Conservation (phyloP, 2,113 vertebrate genomes). For the Lutjanus erythropterus region DNA sequence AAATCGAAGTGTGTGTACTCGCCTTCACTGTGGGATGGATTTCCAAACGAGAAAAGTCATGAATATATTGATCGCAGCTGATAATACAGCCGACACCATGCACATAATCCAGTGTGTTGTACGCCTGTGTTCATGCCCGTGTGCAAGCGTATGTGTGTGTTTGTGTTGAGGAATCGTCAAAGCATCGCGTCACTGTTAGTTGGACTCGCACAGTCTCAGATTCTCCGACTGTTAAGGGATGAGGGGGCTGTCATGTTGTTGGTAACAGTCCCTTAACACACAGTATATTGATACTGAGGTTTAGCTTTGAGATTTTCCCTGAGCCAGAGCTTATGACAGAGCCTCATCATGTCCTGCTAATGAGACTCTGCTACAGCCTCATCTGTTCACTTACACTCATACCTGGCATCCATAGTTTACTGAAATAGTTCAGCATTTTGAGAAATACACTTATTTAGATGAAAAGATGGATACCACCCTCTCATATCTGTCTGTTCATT, state of each 20-base stretch:
- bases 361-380: slow-evolving; percentile 33
- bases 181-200: slow-evolving; percentile 38
- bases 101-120: slow-evolving; percentile 60
- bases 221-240: slow-evolving; percentile 29
- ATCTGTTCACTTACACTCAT: slow-evolving; percentile 18
- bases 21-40: slow-evolving; percentile 64
- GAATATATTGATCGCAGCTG: slow-evolving; percentile 71
- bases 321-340: slow-evolving; percentile 49
- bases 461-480: background rate
- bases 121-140: slow-evolving; percentile 41
- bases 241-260: slow-evolving; percentile 28
- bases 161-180: slow-evolving; percentile 43
- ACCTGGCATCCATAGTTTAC: background rate
- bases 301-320: slow-evolving; percentile 60
- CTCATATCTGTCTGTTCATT: background rate
- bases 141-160: slow-evolving; percentile 31
- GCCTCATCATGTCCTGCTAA: slow-evolving; percentile 63
- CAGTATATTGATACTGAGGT: slow-evolving; percentile 61
- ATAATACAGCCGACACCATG: slow-evolving; percentile 60
- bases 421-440: slow-evolving; percentile 11
- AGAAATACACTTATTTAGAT: background rate
- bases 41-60: slow-evolving; percentile 77
- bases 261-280: slow-evolving; percentile 65
- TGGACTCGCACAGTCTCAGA: slow-evolving; percentile 25
- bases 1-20: slow-evolving; percentile 47